phyloP scores from a whole-genome alignment of 2,113 vertebrate species.

The Canis aureus region DNA sequence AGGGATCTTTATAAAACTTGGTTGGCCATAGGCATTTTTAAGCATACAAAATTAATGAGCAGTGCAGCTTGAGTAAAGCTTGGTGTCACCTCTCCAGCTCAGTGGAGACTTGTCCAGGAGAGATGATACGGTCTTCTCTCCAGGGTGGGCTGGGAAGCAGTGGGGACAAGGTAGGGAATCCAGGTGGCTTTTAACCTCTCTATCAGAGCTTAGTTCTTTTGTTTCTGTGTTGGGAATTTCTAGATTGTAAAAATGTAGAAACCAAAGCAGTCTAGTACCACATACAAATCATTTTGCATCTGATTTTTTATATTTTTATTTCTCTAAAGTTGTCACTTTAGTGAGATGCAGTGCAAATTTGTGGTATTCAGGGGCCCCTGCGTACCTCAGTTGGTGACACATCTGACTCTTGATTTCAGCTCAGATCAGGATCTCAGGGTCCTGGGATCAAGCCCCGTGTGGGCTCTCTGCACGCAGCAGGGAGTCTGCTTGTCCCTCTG shows the following conservation, averaged over 20 bases:
- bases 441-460: not conserved
- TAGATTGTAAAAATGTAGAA: not conserved
- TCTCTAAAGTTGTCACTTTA: not conserved
- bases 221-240: not conserved
- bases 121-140: not conserved
- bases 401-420: not conserved
- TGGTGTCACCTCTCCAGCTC: not conserved
- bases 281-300: not conserved
- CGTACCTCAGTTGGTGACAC: not conserved
- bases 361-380: not conserved
- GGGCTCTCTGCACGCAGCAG: no score
- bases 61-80: not conserved
- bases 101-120: not conserved
- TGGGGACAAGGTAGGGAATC: not conserved
- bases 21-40: not conserved
- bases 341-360: slow-evolving; percentile 20
- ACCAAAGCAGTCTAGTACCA: not conserved
- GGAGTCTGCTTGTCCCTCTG: not conserved
- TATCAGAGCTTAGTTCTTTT: not conserved
- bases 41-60: not conserved
- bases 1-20: not conserved
- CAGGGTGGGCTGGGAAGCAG: not conserved
- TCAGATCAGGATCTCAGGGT: not conserved
- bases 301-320: slow-evolving; percentile 46
- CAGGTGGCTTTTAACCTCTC: not conserved